A percentile compares a stretch with the other conserved stretches of the same genome.
Evolutionary conservation across 2,797 vertebrate species (phyloP).

Genomic region (Eleutherodactylus coqui): DNA sequence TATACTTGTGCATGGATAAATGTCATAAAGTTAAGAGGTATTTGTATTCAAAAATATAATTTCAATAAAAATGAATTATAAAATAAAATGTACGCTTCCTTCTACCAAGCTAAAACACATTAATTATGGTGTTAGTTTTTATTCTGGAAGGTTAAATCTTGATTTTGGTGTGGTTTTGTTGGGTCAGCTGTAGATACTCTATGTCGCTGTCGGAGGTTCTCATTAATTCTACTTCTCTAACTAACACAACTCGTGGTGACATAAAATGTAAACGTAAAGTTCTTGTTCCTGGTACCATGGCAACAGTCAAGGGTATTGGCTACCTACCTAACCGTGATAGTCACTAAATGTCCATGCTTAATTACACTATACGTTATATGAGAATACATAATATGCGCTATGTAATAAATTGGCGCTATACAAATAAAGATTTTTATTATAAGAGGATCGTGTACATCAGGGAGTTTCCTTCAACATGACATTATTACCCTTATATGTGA

Average conservation of each 20-base stretch:
- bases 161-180: background rate
- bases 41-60: too few species aligned
- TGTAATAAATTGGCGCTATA: too few species aligned
- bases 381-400: too few species aligned
- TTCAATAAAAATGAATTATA: background rate
- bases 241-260: background rate
- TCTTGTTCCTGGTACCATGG: background rate
- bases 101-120: background rate
- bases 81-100: background rate
- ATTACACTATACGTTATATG: background rate
- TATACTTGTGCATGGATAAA: too few species aligned
- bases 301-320: background rate
- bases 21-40: too few species aligned
- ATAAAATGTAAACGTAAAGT: background rate
- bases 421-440: too few species aligned
- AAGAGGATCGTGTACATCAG: background rate
- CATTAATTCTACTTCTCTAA: background rate
- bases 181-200: background rate
- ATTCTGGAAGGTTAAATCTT: background rate
- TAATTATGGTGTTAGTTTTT: background rate
- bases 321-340: background rate
- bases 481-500: background rate
- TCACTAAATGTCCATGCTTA: background rate
- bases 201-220: background rate
- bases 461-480: background rate